phyloP scores from a whole-genome alignment of 1,140 invertebrate species.

The Drosophila hydei region DNA sequence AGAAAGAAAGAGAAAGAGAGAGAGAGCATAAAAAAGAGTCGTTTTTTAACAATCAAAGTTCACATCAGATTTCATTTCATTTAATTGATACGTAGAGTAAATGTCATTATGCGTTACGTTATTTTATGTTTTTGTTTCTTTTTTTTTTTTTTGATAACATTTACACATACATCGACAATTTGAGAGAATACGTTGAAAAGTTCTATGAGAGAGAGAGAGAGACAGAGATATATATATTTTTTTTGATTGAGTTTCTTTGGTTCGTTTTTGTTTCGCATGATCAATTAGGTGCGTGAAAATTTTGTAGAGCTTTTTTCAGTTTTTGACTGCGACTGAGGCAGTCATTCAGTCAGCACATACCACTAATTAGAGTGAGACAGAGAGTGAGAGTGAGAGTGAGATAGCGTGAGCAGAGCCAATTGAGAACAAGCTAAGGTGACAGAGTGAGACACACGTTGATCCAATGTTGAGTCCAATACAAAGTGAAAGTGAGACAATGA shows the following conservation, averaged over 20 bases:
- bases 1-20: constrained; percentile 18
- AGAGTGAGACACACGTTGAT: constrained; percentile 19
- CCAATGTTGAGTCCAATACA: constrained; percentile 39
- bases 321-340: no score
- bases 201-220: constrained; percentile 14
- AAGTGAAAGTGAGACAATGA: constrained; percentile 11
- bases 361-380: constrained; percentile 36
- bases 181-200: constrained; percentile 26
- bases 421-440: constrained; percentile 18
- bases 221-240: constrained; percentile 1
- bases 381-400: constrained; percentile 13
- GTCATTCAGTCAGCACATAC: background rate
- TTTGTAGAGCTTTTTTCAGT: background rate
- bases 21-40: constrained; percentile 36
- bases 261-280: constrained; percentile 14
- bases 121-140: no score
- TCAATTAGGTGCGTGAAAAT: constrained; percentile 25
- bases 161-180: constrained; percentile 49
- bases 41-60: constrained; percentile 33
- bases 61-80: constrained; percentile 28
- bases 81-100: constrained; percentile 45
- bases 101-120: constrained; percentile 45
- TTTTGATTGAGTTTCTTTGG: constrained; percentile 16
- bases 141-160: constrained; percentile 21
- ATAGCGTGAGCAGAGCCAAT: constrained; percentile 21